Evolutionary conservation across 2,113 vertebrate species (phyloP).

Genomic region (Crotalus horridus): DNA sequence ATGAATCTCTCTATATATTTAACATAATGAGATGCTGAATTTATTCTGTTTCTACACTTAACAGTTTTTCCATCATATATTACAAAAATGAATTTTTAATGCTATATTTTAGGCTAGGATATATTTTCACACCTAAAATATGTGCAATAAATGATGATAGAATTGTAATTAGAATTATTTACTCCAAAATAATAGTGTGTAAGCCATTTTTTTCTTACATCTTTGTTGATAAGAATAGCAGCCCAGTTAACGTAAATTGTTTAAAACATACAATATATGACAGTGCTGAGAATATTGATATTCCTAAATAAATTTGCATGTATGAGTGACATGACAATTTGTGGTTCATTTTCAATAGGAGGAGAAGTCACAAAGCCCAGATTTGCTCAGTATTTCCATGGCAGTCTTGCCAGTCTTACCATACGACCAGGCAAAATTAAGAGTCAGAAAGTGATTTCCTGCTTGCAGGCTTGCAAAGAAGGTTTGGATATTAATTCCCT

Average conservation of each 20-base stretch:
- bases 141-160: slow-evolving; percentile 15
- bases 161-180: slow-evolving; percentile 6
- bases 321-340: background rate
- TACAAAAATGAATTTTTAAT: background rate
- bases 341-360: slow-evolving; percentile 68
- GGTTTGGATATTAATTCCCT: slow-evolving; percentile 95
- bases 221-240: background rate
- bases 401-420: slow-evolving; percentile 91
- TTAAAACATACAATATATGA: background rate
- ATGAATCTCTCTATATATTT: background rate
- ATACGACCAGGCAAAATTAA: slow-evolving; percentile 94
- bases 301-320: background rate
- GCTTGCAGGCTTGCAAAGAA: slow-evolving; percentile 97
- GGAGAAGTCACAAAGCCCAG: slow-evolving; percentile 90
- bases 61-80: background rate
- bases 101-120: background rate
- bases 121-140: slow-evolving; percentile 7
- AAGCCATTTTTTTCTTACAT: background rate
- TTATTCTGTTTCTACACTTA: slow-evolving; percentile 3
- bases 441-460: slow-evolving; percentile 96
- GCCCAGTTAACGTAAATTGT: background rate
- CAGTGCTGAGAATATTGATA: background rate
- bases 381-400: slow-evolving; percentile 94
- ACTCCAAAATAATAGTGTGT: background rate
- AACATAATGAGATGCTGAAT: background rate